Base-by-base conservation (phyloP, 2,113 vertebrate species). In the Carassius carassius region DNA sequence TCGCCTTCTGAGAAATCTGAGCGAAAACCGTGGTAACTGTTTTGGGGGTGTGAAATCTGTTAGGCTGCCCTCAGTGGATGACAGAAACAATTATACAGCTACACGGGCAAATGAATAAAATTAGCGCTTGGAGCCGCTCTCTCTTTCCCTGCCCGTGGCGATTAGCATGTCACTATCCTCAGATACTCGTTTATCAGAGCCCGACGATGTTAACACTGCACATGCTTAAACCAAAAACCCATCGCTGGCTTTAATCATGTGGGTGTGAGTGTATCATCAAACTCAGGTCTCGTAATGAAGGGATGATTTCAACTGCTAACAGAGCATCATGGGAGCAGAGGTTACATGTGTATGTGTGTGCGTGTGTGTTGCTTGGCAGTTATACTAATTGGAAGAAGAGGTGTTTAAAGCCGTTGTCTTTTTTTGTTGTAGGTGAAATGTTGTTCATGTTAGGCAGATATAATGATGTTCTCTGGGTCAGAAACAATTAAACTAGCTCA, bases 41-140 rank as follows among this genome's bases (percentile, higher is more conserved):
- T 93, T 94, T 92, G 91, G 75, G 76, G 80, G 90, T 90, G 88
- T 94, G 93, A 94, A 94, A 95, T 94, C 91, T 91, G 93, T 94
- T 94, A 93, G 93, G 92, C 88, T 93, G 91, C 90, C 87, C 89
- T 92, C 89, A 90, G 91, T 92, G 91, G 90, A 92, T 93, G 94
- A 94, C 93, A 94, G 91, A 94, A 94, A 94, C 93, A 94, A 94
- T 94, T 94, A 94, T 92, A 90, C 90, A 89, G 91, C 91, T 90
- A 92, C 90, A 91, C 90, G 93, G 91, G 92, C 93, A 93, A 94
- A 94, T 93, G 92, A 94, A 94, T 93, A 93, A 93, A 93, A 94
- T 92, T 91, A 92, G 89, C 91, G 92, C 92, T 90, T 58, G 67
- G 70, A 90, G 90, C 87, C 91, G 88, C 85, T 82, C 90, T 91